Conservation (phyloP, 2,797 vertebrate genomes). For the Sebastes taczanowskii region DNA sequence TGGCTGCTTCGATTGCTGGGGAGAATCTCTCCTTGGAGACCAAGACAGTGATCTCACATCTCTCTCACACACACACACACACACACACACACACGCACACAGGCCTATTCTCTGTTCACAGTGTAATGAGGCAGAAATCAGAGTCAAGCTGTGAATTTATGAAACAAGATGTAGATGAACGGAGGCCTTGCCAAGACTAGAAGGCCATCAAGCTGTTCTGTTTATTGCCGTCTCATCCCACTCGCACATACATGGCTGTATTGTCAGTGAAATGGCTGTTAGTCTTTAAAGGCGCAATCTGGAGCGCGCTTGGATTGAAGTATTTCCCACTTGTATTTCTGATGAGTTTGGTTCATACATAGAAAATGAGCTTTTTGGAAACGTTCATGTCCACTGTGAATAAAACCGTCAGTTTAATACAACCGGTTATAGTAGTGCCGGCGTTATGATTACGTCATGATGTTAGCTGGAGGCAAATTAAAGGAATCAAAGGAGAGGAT, state of each 20-base stretch:
- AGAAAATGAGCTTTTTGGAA: slow-evolving; percentile 34
- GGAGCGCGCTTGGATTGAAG: slow-evolving; percentile 36
- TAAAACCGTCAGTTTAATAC: neutral
- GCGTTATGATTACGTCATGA: neutral
- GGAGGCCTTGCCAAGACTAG: slow-evolving; percentile 63
- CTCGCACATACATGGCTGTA: slow-evolving; percentile 42
- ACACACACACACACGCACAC: neutral
- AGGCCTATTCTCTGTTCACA: slow-evolving; percentile 45
- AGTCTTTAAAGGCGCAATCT: slow-evolving; percentile 57
- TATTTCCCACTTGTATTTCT: slow-evolving; percentile 31
- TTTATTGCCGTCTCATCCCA: slow-evolving; percentile 60
- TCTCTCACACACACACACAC: neutral
- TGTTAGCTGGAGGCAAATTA: neutral
- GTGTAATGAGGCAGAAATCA: slow-evolving; percentile 75
- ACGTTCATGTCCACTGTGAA: slow-evolving; percentile 21
- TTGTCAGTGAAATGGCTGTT: slow-evolving; percentile 54
- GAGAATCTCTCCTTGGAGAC: slow-evolving; percentile 45
- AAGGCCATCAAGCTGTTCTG: slow-evolving; percentile 72
- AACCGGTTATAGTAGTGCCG: neutral
- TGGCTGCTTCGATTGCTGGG: slow-evolving; percentile 10
- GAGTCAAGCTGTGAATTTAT: slow-evolving; percentile 77
- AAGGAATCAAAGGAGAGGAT: neutral
- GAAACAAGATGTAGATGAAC: slow-evolving; percentile 76
- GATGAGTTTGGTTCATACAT: slow-evolving; percentile 12
- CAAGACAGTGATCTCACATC: slow-evolving; percentile 26